phyloP scores from a whole-genome alignment of 2,888 invertebrate genomes.

The Drosophila niveifrons region DNA sequence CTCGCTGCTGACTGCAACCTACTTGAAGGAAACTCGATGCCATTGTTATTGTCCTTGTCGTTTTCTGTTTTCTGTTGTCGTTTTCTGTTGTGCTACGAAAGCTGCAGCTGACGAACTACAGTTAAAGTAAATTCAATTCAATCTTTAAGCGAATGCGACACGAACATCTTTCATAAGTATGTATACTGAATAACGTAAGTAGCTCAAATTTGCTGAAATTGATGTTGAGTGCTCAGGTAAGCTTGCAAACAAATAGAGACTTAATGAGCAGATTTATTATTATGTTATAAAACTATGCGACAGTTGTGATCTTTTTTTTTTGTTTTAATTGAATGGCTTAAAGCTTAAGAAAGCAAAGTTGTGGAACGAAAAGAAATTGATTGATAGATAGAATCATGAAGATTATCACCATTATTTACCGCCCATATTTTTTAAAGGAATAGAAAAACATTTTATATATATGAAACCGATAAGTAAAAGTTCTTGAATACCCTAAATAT shows the following conservation, averaged over 20 bases:
- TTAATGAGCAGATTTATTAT: not conserved
- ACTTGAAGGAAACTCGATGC: slow-evolving; percentile 8
- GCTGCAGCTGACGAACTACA: not conserved
- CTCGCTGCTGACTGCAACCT: not conserved
- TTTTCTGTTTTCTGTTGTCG: not conserved
- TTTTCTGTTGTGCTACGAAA: slow-evolving; percentile 3
- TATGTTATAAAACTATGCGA: too few species aligned
- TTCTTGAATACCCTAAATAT: too few species aligned
- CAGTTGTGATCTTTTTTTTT: too few species aligned
- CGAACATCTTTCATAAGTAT: not conserved
- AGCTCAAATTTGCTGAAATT: not conserved
- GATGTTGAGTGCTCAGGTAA: not conserved
- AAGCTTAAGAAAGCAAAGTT: too few species aligned
- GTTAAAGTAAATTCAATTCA: not conserved
- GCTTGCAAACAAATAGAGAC: not conserved
- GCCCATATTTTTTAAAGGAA: too few species aligned
- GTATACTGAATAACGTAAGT: too few species aligned
- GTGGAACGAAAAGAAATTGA: too few species aligned
- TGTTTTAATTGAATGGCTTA: too few species aligned
- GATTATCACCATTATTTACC: too few species aligned
- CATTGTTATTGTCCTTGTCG: slow-evolving; percentile 9
- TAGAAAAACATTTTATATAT: too few species aligned
- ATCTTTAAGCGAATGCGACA: slow-evolving; percentile 1
- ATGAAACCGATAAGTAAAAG: too few species aligned
- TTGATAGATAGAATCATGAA: too few species aligned